Conservation (phyloP, 2,888 invertebrate species). For the Bedellia somnulentella region DNA sequence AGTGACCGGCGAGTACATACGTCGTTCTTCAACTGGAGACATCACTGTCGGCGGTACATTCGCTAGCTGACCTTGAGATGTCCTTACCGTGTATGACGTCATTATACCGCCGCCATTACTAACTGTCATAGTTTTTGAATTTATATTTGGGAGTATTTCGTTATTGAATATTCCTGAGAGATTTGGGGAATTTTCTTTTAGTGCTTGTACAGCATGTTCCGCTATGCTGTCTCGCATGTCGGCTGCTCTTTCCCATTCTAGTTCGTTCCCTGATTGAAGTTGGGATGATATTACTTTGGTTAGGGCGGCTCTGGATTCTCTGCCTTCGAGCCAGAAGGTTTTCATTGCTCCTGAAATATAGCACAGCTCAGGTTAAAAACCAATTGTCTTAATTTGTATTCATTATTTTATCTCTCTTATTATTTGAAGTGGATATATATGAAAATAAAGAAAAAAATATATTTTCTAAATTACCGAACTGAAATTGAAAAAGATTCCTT, state of each 20-base stretch:
- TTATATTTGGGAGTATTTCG: not conserved
- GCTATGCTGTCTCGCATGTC: slow-evolving; percentile 47
- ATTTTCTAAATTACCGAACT: too few species aligned
- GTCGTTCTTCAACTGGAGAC: slow-evolving; percentile 63
- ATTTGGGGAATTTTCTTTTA: slow-evolving; percentile 3
- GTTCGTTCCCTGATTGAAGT: slow-evolving; percentile 34
- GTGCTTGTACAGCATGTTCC: slow-evolving; percentile 32
- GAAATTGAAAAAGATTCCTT: too few species aligned
- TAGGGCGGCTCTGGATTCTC: slow-evolving; percentile 66
- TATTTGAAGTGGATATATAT: too few species aligned
- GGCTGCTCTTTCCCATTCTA: slow-evolving; percentile 49
- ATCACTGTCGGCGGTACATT: slow-evolving; percentile 21
- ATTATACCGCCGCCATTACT: not conserved
- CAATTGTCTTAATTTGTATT: too few species aligned
- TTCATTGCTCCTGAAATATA: slow-evolving; percentile 74
- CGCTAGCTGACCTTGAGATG: not conserved
- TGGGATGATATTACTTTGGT: slow-evolving; percentile 43
- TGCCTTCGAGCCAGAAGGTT: slow-evolving; percentile 83
- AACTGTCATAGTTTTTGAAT: slow-evolving; percentile 4
- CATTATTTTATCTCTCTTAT: too few species aligned
- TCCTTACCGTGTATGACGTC: slow-evolving; percentile 12
- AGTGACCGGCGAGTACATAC: slow-evolving; percentile 82
- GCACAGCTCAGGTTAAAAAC: slow-evolving; percentile 1
- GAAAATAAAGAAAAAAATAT: too few species aligned
- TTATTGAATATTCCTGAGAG: slow-evolving; percentile 1